Percentiles rank a stretch among this genome's conserved stretches.
phyloP scores from a whole-genome alignment of 1,140 invertebrate species.

The Euschistus heros region DNA sequence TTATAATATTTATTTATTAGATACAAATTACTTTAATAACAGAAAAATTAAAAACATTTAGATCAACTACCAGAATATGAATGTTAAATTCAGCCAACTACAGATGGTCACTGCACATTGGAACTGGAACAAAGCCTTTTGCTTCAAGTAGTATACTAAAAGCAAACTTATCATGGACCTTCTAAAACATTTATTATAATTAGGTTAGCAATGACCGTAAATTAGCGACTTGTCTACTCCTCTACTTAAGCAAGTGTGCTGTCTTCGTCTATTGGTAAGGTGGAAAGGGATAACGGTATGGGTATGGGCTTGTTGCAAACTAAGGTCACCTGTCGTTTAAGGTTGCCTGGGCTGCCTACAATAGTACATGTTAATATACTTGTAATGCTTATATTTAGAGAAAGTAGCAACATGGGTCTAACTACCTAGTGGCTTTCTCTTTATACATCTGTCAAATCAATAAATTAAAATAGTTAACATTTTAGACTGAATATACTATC shows the following conservation, averaged over 20 bases:
- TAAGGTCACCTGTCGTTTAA: constrained; percentile 5
- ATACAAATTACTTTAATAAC: too few species aligned
- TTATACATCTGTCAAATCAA: too few species aligned
- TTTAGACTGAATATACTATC: too few species aligned
- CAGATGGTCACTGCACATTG: too few species aligned
- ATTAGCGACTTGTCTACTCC: background rate
- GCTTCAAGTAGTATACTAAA: too few species aligned
- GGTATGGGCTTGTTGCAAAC: background rate
- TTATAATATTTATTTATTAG: too few species aligned
- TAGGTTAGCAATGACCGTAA: background rate
- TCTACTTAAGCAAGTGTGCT: constrained; percentile 1
- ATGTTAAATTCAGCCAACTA: too few species aligned
- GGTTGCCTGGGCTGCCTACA: background rate
- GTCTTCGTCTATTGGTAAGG: background rate
- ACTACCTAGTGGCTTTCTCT: background rate
- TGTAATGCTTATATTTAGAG: background rate
- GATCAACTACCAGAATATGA: too few species aligned
- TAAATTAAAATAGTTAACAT: too few species aligned
- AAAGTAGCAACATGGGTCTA: background rate
- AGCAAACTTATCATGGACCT: too few species aligned
- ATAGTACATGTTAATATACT: background rate
- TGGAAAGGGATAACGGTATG: background rate
- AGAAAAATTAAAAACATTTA: too few species aligned
- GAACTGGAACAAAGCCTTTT: too few species aligned
- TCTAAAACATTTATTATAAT: background rate